These are phyloP conservation scores for Gallinago nigripennis DNA, from an alignment of 2,797 vertebrate species.

Conservation along the genomic window DNA sequence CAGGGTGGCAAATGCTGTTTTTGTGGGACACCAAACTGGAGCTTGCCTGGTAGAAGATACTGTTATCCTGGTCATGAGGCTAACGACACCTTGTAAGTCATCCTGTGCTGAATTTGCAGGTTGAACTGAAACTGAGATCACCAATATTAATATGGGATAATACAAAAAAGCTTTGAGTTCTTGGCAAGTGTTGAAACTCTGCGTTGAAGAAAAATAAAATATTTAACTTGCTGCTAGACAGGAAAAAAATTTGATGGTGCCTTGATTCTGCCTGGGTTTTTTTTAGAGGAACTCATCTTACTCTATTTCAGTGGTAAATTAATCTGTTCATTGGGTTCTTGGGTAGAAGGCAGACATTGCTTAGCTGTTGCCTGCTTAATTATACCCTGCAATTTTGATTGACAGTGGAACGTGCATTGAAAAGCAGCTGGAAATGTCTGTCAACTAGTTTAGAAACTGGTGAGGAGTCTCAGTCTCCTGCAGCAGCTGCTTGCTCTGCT, in stretches of 20 bases:
- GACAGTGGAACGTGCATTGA: slow-evolving; percentile 3
- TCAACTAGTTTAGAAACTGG: background rate
- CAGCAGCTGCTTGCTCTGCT: background rate
- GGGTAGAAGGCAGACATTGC: slow-evolving; percentile 32
- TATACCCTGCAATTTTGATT: slow-evolving; percentile 46
- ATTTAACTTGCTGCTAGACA: background rate
- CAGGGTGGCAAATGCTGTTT: background rate
- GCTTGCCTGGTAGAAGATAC: background rate
- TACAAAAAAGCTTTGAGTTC: background rate
- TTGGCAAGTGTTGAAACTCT: background rate
- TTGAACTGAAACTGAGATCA: background rate
- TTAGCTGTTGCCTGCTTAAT: slow-evolving; percentile 53
- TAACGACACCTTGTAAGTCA: background rate
- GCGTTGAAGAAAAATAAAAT: background rate
- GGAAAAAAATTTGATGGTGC: background rate
- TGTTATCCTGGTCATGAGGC: background rate
- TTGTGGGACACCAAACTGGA: background rate
- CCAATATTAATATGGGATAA: background rate
- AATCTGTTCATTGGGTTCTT: slow-evolving; percentile 48
- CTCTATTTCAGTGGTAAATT: slow-evolving; percentile 47
- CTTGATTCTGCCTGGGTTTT: background rate
- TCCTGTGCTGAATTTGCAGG: background rate
- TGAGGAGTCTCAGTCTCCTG: background rate
- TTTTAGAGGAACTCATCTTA: slow-evolving; percentile 19
- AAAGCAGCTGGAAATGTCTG: slow-evolving; percentile 34